Base-by-base conservation (phyloP, 2,797 vertebrate species). In the Melanotaenia pygmaea region DNA sequence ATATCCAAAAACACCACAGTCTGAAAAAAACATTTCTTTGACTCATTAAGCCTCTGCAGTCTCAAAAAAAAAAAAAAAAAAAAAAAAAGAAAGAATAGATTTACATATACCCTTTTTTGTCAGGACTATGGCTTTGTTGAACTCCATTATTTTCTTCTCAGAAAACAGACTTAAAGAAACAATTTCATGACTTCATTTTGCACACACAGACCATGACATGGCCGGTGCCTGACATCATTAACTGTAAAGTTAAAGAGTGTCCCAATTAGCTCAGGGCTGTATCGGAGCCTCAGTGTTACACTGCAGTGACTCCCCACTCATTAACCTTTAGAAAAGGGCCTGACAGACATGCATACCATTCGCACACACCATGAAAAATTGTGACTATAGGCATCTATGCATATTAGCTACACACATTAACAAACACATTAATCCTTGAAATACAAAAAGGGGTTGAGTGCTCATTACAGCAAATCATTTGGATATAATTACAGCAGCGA, bases 321-420 rank as follows among this genome's bases (percentile, higher is more conserved):
- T 90, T 91, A 91, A 89, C 84, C 84, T 91, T 90, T 88, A 76
- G 68, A 80, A 59, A 69, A 69, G 67, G 66, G 35, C 61, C 79
- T 70, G 24, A 79, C 74, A 67, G 1, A 54, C 59, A 65, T 35
- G 50, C 53, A 67, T 6, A 59, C 62, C 16, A 63, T 13, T 35
- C 32, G 32, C 47, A 79, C 62, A 54, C 50, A 59, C 32, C 16
- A 14, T 51, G 22, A 24, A 45, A 64, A 67, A 65, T 18, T 35
- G 40, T 57, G 22, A 66, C 63, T 63, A 60, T 43, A 59, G 69
- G 28, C 71, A 72, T 11, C 64, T 37, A 59, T 61, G 20, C 67
- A 72, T 58, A 57, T 28, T 32, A 60, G 47, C 34, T 34, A 66
- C n/a, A 58, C 70, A 64, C 61, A 70, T 50, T 76, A 78, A 74